A percentile compares a stretch with the other conserved stretches of the same genome.
Conservation (phyloP, 1,140 invertebrate species). For the Atta texana region DNA sequence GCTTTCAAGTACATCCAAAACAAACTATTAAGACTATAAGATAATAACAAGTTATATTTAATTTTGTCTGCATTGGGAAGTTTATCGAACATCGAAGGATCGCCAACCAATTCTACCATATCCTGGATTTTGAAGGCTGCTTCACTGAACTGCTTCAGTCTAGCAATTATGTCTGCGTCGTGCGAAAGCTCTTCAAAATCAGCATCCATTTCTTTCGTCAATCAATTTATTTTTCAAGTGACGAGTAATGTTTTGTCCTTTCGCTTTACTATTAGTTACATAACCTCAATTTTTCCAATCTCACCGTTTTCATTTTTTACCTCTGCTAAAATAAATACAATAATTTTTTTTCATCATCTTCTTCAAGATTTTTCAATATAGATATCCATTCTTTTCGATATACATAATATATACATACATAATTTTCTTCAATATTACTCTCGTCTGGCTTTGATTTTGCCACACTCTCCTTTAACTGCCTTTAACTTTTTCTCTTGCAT, state of each 20-base stretch:
- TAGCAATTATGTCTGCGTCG: conserved; percentile 77
- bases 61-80: conserved; percentile 84
- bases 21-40: conserved; percentile 85
- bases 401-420: not conserved
- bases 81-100: conserved; percentile 81
- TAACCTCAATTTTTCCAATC: conserved; percentile 22
- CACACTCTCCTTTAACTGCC: not conserved
- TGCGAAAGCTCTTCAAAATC: conserved; percentile 82
- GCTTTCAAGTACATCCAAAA: conserved; percentile 84
- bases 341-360: not conserved
- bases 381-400: not conserved
- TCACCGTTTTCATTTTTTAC: not conserved
- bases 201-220: conserved; percentile 72
- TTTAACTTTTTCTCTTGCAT: not conserved
- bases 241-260: not conserved
- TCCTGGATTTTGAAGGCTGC: conserved; percentile 80
- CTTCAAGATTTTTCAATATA: not conserved
- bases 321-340: not conserved
- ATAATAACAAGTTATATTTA: conserved; percentile 85
- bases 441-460: not conserved
- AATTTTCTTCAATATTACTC: not conserved
- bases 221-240: not conserved
- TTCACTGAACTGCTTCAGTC: conserved; percentile 78
- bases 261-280: not conserved
- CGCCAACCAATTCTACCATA: conserved; percentile 73